Base-by-base conservation (phyloP, 1,140 invertebrate genomes). In the Diorhabda carinulata region DNA sequence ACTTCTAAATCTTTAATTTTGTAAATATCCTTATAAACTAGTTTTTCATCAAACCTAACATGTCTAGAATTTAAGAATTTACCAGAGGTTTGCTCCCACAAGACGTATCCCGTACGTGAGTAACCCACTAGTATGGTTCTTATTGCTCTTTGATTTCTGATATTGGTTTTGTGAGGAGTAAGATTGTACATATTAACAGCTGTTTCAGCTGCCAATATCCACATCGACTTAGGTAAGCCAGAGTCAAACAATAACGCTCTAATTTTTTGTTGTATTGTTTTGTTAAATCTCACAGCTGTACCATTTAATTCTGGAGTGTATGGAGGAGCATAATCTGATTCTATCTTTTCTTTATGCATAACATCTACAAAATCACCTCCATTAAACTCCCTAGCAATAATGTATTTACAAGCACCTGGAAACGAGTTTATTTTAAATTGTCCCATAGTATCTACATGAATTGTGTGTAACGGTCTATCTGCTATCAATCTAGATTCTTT, bases 41-140 rank as follows among this genome's bases (percentile, higher is more conserved):
- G 42, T 72, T 74, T 74, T 65, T 74, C 74, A 61, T 73, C 71
- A 43, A 71, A 70, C 58, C 63, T 67, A 0, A 73, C 73, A 64
- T 76, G 5, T 56, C n/a, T 5, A 25, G 61, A n/a, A 0, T 67
- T 67, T 56, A 76, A 57, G 8, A 74, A 74, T 64, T 59, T 73
- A 57, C 62, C 61, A 4, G 71, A 64, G 8, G 4, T 58, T 52
- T 72, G 74, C 56, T 74, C 57, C 73, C 71, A 76, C 2, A 72
- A 7, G 3, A 74, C 43, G 43, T 74, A 72, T 42, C 71, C 74
- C 40, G 69, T 69, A 7, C 4, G 7, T 41, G 68, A 64, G 43
- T 69, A 69, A 41, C 74, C 74, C 7, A 76, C 70, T 47, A 70
- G 56, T 57, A 74, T 45, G 9, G 43, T 45, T 68, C 64, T 70